Evolutionary conservation across 1,140 invertebrate species (phyloP), one percentile per base, ranked within the genome.

Genomic region (Telenomus remus): DNA sequence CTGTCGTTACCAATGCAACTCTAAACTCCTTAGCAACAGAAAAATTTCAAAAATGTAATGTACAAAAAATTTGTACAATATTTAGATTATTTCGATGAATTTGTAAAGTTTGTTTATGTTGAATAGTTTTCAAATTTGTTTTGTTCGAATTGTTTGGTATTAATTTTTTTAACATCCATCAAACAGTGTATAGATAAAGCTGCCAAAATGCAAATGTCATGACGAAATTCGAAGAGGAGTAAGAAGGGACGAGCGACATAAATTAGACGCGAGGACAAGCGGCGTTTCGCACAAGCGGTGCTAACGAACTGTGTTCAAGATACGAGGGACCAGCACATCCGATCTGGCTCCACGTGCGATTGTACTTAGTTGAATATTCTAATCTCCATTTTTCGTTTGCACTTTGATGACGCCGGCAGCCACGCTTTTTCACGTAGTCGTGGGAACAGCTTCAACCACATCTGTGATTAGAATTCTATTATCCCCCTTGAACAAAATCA

Each of bases 21-120:
- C 72, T 76, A 7, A 72, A 72, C 78, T 80, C 82, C 76, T 81
- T 84, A 83, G 82, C 82, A 84, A 84, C 82, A 83, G 72, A 80
- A 19, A 42, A 42, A 3, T 43, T 39, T 65, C 57, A n/a, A n/a
- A n/a, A n/a, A n/a, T n/a, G n/a, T n/a, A n/a, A n/a, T n/a, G n/a
- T n/a, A n/a, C n/a, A n/a, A n/a, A n/a, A n/a, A n/a, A n/a, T n/a
- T n/a, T n/a, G n/a, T n/a, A n/a, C n/a, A n/a, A n/a, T n/a, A n/a
- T n/a, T n/a, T n/a, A n/a, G n/a, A n/a, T n/a, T n/a, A n/a, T n/a
- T n/a, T n/a, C n/a, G n/a, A n/a, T n/a, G n/a, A n/a, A n/a, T n/a
- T n/a, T n/a, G n/a, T n/a, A n/a, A n/a, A n/a, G n/a, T n/a, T n/a
- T n/a, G n/a, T n/a, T n/a, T n/a, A n/a, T n/a, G n/a, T n/a, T n/a